These are phyloP conservation scores for Colius striatus DNA, from an alignment of 2,113 vertebrate genomes.

Conservation along the genomic window DNA sequence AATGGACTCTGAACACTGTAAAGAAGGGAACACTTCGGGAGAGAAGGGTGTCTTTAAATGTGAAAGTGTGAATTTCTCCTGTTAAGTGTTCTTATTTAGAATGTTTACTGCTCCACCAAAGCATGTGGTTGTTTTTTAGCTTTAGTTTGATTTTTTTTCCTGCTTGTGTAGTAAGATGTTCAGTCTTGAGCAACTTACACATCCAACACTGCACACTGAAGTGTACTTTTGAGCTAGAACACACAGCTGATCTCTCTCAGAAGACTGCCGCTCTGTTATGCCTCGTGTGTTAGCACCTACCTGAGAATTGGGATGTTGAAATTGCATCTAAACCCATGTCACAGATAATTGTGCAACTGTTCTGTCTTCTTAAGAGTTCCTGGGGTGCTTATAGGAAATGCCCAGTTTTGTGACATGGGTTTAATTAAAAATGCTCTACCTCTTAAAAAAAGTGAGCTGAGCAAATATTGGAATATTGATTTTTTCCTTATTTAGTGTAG, in stretches of 20 bases:
- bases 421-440: background rate
- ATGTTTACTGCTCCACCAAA: background rate
- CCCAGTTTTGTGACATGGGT: background rate
- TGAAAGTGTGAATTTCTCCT: background rate
- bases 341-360: background rate
- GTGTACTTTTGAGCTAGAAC: background rate
- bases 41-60: background rate
- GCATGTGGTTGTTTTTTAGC: background rate
- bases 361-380: background rate
- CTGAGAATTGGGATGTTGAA: background rate
- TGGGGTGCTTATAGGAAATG: background rate
- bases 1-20: background rate
- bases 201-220: background rate
- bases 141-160: background rate
- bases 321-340: background rate
- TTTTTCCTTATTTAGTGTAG: background rate
- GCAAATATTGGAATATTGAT: background rate
- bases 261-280: accelerated
- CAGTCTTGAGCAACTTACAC: background rate
- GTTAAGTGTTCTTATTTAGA: background rate
- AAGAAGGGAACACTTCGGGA: background rate
- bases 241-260: background rate
- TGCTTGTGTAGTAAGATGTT: background rate
- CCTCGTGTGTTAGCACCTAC: accelerated
- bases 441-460: background rate